phyloP scores from a whole-genome alignment of 1,140 invertebrate genomes.

The Cydia splendana region DNA sequence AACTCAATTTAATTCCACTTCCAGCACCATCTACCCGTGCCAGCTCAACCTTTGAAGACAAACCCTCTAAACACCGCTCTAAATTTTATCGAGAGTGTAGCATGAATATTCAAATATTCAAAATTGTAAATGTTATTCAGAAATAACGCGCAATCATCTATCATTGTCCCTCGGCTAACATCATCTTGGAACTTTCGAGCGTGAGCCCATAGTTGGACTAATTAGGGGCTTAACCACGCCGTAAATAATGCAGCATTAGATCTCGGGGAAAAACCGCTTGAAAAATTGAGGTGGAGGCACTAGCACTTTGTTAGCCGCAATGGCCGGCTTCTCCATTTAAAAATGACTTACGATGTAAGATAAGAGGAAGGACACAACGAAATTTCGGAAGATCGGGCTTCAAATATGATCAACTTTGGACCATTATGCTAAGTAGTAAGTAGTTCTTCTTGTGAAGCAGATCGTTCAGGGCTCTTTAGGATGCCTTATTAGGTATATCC shows the following conservation, averaged over 20 bases:
- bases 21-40: too few species aligned
- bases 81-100: neutral
- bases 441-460: too few species aligned
- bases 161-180: neutral
- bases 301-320: neutral
- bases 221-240: conserved; percentile 1
- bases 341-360: too few species aligned
- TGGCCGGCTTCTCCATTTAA: neutral
- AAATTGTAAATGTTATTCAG: neutral
- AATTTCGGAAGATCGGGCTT: too few species aligned
- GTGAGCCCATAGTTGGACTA: neutral
- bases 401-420: too few species aligned
- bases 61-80: neutral
- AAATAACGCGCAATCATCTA: neutral
- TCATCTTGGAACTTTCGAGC: conserved; percentile 1
- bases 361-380: too few species aligned
- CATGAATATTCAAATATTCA: neutral
- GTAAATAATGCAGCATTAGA: neutral
- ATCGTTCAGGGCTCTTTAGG: too few species aligned
- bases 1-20: too few species aligned
- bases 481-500: too few species aligned
- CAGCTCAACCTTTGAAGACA: too few species aligned
- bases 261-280: conserved; percentile 7
- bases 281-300: conserved; percentile 1
- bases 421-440: too few species aligned